phyloP scores from a whole-genome alignment of 2,888 invertebrate species.

The Clivina fossor region DNA sequence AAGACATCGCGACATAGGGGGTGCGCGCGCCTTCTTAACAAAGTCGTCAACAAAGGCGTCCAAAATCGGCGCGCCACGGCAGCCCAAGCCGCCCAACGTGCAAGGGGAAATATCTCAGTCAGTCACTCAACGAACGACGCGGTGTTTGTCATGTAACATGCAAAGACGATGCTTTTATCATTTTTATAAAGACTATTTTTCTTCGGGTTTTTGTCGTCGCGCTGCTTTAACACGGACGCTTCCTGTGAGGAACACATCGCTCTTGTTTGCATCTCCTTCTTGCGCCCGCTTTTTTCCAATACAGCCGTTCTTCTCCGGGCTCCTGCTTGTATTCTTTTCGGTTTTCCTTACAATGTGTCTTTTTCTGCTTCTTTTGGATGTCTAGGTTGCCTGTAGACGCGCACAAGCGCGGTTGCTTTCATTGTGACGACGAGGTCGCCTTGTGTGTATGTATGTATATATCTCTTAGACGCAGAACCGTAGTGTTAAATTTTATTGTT shows the following conservation, averaged over 20 bases:
- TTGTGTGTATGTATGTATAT: conserved; percentile 24
- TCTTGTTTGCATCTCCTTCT: conserved; percentile 21
- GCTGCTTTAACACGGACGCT: conserved; percentile 32
- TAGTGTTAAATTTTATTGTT: too few species aligned
- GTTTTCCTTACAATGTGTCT: conserved; percentile 29
- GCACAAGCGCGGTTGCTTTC: conserved; percentile 27
- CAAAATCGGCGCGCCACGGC: not conserved
- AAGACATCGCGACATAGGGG: too few species aligned
- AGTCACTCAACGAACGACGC: conserved; percentile 46
- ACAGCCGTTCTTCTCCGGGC: conserved; percentile 42
- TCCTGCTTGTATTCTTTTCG: conserved; percentile 44
- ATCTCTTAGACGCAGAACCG: conserved; percentile 9
- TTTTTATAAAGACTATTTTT: conserved; percentile 56
- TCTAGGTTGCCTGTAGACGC: conserved; percentile 40
- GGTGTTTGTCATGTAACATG: conserved; percentile 55
- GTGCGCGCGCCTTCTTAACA: conserved; percentile 49
- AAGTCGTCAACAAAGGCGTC: conserved; percentile 54
- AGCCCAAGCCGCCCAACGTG: conserved; percentile 22
- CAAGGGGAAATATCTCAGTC: conserved; percentile 52
- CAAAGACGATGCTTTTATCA: conserved; percentile 55
- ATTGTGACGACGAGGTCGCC: conserved; percentile 30
- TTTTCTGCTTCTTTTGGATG: conserved; percentile 38
- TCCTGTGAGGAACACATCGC: conserved; percentile 28
- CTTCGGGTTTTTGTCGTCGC: conserved; percentile 48
- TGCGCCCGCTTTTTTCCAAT: conserved; percentile 51